Evolutionary conservation across 2,888 invertebrate species (phyloP).

Genomic region (Aromia moschata): DNA sequence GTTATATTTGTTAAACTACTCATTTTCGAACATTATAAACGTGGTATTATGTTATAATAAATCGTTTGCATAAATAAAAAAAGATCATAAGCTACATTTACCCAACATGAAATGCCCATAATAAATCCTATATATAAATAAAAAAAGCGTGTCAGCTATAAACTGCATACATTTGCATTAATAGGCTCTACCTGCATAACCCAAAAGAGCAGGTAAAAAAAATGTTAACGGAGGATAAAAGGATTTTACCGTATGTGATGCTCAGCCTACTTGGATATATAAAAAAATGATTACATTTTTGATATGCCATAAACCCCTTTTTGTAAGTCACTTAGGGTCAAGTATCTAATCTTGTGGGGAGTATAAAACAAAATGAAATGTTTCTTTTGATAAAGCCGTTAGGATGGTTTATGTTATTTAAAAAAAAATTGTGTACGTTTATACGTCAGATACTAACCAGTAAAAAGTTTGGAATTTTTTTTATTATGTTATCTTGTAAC

Average conservation of each 20-base stretch:
- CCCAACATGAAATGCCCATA: conserved; percentile 7
- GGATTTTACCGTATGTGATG: conserved; percentile 27
- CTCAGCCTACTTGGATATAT: conserved; percentile 12
- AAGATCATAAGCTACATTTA: too few relatives aligned
- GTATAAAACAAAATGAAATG: too few relatives aligned
- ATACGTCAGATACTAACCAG: too few relatives aligned
- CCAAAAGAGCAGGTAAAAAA: conserved; percentile 36
- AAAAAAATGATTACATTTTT: conserved; percentile 9
- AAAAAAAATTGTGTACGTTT: too few relatives aligned
- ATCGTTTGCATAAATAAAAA: too few relatives aligned
- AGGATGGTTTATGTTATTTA: too few relatives aligned
- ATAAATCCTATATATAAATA: conserved; percentile 26
- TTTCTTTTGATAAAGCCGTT: too few relatives aligned
- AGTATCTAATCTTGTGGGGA: conserved; percentile 4
- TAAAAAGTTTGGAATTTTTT: too few relatives aligned
- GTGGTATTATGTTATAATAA: too few relatives aligned
- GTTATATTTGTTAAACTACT: background rate
- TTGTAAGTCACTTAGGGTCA: conserved; percentile 7
- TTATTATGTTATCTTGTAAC: too few relatives aligned
- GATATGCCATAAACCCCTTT: conserved; percentile 19
- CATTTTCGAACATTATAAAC: conserved; percentile 7
- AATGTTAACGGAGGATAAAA: conserved; percentile 29
- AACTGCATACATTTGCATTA: conserved; percentile 40
- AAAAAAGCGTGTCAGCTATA: conserved; percentile 29
- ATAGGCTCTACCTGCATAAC: conserved; percentile 36